Percentiles rank a stretch among this genome's conserved stretches.
Evolutionary conservation across 2,797 vertebrate genomes (phyloP).

Genomic region (Cynopterus sphinx): DNA sequence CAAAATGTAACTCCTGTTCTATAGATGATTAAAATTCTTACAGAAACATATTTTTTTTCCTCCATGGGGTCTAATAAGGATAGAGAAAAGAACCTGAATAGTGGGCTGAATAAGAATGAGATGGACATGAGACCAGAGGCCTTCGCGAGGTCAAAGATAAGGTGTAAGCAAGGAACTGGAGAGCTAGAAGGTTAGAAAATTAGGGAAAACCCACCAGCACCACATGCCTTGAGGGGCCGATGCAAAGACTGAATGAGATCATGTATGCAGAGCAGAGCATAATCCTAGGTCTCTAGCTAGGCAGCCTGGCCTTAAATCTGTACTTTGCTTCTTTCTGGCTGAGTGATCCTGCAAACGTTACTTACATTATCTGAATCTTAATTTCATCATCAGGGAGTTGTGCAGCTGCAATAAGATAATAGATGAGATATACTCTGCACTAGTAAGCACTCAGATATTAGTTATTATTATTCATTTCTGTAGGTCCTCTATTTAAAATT

Average conservation of each 20-base stretch:
- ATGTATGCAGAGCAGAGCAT: fast-evolving
- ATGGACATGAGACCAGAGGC: not conserved
- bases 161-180: not conserved
- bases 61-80: not conserved
- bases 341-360: not conserved
- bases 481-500: not conserved
- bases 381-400: not conserved
- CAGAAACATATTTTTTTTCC: not conserved
- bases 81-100: not conserved
- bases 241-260: not conserved
- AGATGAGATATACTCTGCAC: not conserved
- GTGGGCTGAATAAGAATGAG: not conserved
- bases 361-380: not conserved
- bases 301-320: not conserved
- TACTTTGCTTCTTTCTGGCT: not conserved
- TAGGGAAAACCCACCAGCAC: not conserved
- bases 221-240: not conserved
- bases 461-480: not conserved
- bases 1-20: not conserved
- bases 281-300: too few relatives aligned
- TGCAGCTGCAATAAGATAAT: not conserved
- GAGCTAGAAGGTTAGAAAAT: not conserved
- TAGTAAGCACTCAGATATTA: not conserved
- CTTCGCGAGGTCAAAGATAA: not conserved
- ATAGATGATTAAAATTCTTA: not conserved